Percentiles rank a stretch among this genome's conserved stretches.
These are phyloP conservation scores for Hydrozoanthus tunicans DNA, from an alignment of 64 coral and sea anemone species.

Conservation along the genomic window DNA sequence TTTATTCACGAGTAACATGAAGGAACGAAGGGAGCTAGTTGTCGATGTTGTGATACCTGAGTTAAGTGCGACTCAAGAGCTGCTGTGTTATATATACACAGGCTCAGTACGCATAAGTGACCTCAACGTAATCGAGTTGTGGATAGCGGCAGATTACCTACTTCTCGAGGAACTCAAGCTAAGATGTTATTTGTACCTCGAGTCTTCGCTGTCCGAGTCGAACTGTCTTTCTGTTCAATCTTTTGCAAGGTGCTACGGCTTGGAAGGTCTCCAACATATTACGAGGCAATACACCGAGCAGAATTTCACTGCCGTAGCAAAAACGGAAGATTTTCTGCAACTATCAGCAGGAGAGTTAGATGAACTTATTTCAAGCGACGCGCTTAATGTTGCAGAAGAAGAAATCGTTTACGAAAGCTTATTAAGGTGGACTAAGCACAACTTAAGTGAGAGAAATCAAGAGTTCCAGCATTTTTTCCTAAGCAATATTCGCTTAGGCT, in stretches of 20 bases:
- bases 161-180: slow-evolving; percentile 57
- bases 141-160: slow-evolving; percentile 62
- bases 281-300: slow-evolving; percentile 3
- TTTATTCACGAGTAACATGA: slow-evolving; percentile 70
- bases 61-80: not conserved
- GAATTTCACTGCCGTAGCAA: slow-evolving; percentile 22
- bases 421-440: slow-evolving; percentile 31
- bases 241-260: slow-evolving; percentile 60
- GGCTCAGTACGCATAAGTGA: slow-evolving; percentile 46
- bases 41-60: slow-evolving; percentile 37
- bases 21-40: slow-evolving; percentile 13
- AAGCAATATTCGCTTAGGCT: slow-evolving; percentile 4
- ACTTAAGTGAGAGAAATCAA: not conserved
- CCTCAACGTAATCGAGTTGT: slow-evolving; percentile 52
- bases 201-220: slow-evolving; percentile 34
- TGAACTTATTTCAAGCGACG: not conserved
- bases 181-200: slow-evolving; percentile 21
- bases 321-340: slow-evolving; percentile 14
- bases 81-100: slow-evolving; percentile 61
- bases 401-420: slow-evolving; percentile 38
- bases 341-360: slow-evolving; percentile 1
- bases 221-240: slow-evolving; percentile 59
- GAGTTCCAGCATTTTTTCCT: slow-evolving; percentile 25
- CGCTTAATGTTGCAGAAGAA: not conserved
- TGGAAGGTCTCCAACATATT: slow-evolving; percentile 12